Conservation (phyloP, 1,140 invertebrate genomes). For the Lordiphosa mommai region DNA sequence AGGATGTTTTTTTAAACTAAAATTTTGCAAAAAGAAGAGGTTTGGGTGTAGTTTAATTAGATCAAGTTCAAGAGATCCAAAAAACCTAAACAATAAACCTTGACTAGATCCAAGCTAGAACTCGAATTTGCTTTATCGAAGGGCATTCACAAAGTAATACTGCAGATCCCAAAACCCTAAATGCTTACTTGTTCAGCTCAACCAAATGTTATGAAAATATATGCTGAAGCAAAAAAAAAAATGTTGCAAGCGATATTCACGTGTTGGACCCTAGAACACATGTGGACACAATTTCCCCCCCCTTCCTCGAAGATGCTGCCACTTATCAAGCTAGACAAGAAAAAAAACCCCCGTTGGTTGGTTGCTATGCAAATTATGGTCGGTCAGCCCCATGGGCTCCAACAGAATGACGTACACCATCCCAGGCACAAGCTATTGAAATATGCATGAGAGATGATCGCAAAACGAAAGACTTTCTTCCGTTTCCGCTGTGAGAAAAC, state of each 20-base stretch:
- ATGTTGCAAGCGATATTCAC: conserved; percentile 40
- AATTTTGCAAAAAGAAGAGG: no score
- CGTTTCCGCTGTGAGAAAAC: conserved; percentile 43
- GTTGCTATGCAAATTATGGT: conserved; percentile 49
- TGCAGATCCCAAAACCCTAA: neutral
- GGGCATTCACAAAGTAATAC: neutral
- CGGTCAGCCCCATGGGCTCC: neutral
- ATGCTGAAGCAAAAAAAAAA: conserved; percentile 19
- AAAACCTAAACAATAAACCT: no score
- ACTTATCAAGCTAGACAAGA: conserved; percentile 13
- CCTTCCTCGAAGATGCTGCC: conserved; percentile 1
- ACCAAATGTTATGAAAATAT: conserved; percentile 32
- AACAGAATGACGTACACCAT: conserved; percentile 20
- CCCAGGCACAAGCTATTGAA: conserved; percentile 31
- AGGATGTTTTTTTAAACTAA: no score
- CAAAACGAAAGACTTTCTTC: conserved; percentile 64
- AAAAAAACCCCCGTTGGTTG: conserved; percentile 1
- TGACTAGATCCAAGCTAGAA: no score
- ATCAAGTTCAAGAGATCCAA: no score
- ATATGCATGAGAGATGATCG: conserved; percentile 47
- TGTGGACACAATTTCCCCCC: conserved; percentile 12
- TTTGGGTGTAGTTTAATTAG: no score
- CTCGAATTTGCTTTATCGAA: neutral
- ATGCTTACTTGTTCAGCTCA: conserved; percentile 16
- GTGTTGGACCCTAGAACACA: conserved; percentile 40